phyloP scores from a whole-genome alignment of 2,888 invertebrate genomes.

The Incurvaria masculella region DNA sequence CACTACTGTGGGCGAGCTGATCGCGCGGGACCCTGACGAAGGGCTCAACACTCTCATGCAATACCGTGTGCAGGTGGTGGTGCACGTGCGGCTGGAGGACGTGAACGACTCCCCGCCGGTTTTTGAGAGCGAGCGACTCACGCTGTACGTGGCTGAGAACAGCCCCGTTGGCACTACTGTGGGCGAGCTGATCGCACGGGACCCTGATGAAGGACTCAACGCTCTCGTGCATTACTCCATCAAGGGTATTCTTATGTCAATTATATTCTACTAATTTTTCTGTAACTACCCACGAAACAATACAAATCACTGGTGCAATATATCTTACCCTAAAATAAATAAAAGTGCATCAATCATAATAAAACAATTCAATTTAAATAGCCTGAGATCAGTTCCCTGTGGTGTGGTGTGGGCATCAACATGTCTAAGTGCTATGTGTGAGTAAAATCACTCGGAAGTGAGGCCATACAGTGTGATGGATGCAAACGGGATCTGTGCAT shows the following conservation, averaged over 20 bases:
- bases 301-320: too few species aligned
- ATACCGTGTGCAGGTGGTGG: slow-evolving; percentile 66
- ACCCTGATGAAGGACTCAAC: slow-evolving; percentile 91
- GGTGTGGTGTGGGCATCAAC: too few species aligned
- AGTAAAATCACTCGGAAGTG: too few species aligned
- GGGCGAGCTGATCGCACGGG: slow-evolving; percentile 84
- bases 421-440: too few species aligned
- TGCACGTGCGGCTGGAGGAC: slow-evolving; percentile 81
- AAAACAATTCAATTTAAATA: too few species aligned
- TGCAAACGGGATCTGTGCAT: too few species aligned
- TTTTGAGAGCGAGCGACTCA: slow-evolving; percentile 84
- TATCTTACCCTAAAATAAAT: too few species aligned
- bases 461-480: too few species aligned
- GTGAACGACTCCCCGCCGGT: slow-evolving; percentile 90
- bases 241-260: too few species aligned
- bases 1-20: slow-evolving; percentile 87
- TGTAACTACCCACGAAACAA: too few species aligned
- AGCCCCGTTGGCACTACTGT: slow-evolving; percentile 95
- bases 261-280: slow-evolving; percentile 1
- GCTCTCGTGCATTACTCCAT: slow-evolving; percentile 93
- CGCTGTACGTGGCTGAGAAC: slow-evolving; percentile 90
- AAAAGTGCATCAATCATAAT: too few species aligned
- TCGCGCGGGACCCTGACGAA: slow-evolving; percentile 90
- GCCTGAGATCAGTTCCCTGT: too few species aligned
- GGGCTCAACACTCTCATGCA: slow-evolving; percentile 88